Base-by-base conservation (phyloP, 2,888 invertebrate genomes). In the Hydroisotoma schaefferi region DNA sequence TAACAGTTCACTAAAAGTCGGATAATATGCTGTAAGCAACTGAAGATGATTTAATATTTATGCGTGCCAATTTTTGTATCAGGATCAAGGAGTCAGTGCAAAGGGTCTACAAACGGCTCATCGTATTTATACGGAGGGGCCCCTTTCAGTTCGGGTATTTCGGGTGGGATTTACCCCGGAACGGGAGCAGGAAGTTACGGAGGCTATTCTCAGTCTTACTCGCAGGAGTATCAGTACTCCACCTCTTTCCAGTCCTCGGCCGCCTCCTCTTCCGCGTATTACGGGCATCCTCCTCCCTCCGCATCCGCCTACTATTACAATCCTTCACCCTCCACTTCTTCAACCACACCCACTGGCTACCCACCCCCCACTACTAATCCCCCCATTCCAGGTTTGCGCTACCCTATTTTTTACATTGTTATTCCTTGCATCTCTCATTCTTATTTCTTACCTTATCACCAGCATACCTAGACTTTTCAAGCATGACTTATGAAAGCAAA, bases 301-400 rank as follows among this genome's bases (percentile, higher is more conserved):
- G 61, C 68, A 62, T 63, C 70, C 59, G 61, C 71, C 59, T 69
- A 67, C 63, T 71, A 71, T 29, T 71, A 71, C 62, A 71, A 69
- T 59, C 55, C 71, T 51, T 71, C 69, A 53, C 71, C 71, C 48
- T 69, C 71, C 55, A 66, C 70, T 28, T 65, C 68, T 40, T 27
- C 49, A 2, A 27, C 47, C 26, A 69, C 63, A 53, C 65, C 70
- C 57, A 61, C 69, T 53, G 59, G 65, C 5, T 69, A 65, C 59
- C 55, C 59, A 43, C 49, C 40, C 5, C 20, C 66, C 26, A 57
- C 54, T 33, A 56, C 60, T 56, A 70, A 70, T 66, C 62, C 70
- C 57, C 64, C 70, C 25, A 69, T 70, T 64, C 65, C 68, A 64
- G 68, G 70, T 68, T 59, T n/a, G n/a, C n/a, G n/a, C n/a, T n/a